Conservation (phyloP, 2,113 vertebrate species). For the Phrynosoma blainvillii region DNA sequence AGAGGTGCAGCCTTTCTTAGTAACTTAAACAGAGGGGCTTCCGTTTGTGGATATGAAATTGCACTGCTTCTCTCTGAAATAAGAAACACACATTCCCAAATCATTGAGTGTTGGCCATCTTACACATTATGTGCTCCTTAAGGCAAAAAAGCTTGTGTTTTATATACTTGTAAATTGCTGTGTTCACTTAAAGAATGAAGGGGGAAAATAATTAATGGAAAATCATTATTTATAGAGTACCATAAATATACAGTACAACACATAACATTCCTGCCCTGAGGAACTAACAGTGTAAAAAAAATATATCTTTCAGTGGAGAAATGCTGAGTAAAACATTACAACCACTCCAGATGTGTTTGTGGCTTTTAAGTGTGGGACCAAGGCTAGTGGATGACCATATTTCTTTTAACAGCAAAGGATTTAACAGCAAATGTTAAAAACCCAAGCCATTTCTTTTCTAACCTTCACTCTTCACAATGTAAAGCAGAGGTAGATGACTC, state of each 20-base stretch:
- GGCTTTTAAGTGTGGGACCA: neutral
- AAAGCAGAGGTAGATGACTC: neutral
- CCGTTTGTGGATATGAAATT: neutral
- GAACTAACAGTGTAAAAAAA: neutral
- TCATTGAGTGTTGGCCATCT: neutral
- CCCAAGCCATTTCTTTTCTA: neutral
- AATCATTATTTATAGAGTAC: conserved; percentile 36
- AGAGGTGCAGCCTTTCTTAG: neutral
- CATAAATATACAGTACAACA: conserved; percentile 23
- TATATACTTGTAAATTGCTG: conserved; percentile 27
- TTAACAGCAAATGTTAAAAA: neutral
- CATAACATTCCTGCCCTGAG: conserved; percentile 24
- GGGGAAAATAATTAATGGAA: conserved; percentile 33
- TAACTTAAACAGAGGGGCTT: neutral
- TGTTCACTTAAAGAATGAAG: conserved; percentile 18
- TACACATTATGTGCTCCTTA: conserved; percentile 3
- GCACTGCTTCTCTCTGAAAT: neutral
- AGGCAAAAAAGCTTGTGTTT: neutral
- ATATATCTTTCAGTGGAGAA: neutral
- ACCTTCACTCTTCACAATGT: neutral
- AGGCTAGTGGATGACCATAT: neutral
- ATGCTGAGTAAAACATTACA: neutral
- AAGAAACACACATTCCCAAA: conserved; percentile 3
- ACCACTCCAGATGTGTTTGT: conserved; percentile 14
- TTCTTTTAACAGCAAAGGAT: neutral